These are phyloP conservation scores for Drosophila nebulosa DNA, from an alignment of 1,140 invertebrate species.

Conservation along the genomic window DNA sequence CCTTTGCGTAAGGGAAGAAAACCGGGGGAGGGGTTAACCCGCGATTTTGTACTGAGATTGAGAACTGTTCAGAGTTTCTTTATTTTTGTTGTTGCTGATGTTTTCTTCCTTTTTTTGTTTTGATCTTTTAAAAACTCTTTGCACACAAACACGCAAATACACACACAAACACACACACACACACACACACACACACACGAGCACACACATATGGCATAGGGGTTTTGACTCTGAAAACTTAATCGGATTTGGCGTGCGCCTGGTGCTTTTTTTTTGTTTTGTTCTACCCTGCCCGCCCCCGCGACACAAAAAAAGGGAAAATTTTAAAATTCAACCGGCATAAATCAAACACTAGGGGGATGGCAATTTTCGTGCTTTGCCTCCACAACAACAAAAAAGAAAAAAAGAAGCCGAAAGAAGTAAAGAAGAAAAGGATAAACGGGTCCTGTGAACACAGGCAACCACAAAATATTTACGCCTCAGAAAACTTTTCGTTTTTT, in stretches of 20 bases:
- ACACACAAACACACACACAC: neutral
- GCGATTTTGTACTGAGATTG: slow-evolving; percentile 47
- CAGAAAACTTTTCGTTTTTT: slow-evolving; percentile 56
- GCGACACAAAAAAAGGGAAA: slow-evolving; percentile 23
- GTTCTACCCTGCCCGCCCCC: neutral
- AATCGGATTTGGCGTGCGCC: slow-evolving; percentile 71
- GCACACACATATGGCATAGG: slow-evolving; percentile 9
- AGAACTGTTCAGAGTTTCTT: slow-evolving; percentile 59
- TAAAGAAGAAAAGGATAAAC: slow-evolving; percentile 65
- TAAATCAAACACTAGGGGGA: slow-evolving; percentile 68
- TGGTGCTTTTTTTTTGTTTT: slow-evolving; percentile 13
- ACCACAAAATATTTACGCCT: slow-evolving; percentile 76
- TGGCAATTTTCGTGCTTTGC: slow-evolving; percentile 63
- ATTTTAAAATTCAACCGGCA: slow-evolving; percentile 78
- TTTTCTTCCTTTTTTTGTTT: slow-evolving; percentile 10
- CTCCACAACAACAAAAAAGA: slow-evolving; percentile 12
- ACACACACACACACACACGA: slow-evolving; percentile 11
- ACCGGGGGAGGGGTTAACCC: neutral
- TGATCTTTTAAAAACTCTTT: slow-evolving; percentile 59
- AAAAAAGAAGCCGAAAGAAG: neutral
- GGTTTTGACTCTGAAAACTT: slow-evolving; percentile 59
- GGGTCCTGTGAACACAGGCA: slow-evolving; percentile 22
- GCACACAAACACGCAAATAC: slow-evolving; percentile 24
- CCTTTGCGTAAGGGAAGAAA: slow-evolving; percentile 33
- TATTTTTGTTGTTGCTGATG: slow-evolving; percentile 21